Evolutionary conservation across 1,140 invertebrate species (phyloP).

Genomic region (Ptiloglossa arizonensis): DNA sequence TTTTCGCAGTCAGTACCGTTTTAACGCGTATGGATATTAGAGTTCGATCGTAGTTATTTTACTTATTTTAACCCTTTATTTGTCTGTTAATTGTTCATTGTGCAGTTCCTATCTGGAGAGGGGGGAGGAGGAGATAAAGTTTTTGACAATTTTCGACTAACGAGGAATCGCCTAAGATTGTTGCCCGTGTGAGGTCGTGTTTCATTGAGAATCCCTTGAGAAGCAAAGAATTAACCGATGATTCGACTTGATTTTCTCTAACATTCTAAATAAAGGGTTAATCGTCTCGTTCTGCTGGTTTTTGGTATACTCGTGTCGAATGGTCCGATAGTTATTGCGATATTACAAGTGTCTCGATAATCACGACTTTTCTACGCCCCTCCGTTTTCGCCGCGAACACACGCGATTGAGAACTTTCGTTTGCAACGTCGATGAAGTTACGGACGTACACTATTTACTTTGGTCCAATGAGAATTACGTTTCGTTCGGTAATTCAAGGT

Average conservation of each 20-base stretch:
- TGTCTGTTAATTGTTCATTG: background rate
- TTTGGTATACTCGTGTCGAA: constrained; percentile 15
- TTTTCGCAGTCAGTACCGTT: constrained; percentile 2
- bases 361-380: background rate
- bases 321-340: constrained; percentile 47
- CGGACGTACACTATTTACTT: constrained; percentile 19
- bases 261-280: background rate
- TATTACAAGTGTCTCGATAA: constrained; percentile 23
- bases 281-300: background rate
- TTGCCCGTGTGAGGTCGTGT: background rate
- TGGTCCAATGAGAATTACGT: constrained; percentile 30
- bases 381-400: too few species aligned
- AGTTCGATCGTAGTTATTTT: background rate
- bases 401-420: background rate
- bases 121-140: too few species aligned
- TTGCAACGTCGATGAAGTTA: background rate
- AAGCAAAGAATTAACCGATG: constrained; percentile 17
- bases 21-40: constrained; percentile 11
- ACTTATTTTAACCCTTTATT: constrained; percentile 9
- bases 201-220: background rate
- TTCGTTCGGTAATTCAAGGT: constrained; percentile 1
- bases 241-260: background rate
- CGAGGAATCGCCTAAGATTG: background rate
- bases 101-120: too few species aligned
- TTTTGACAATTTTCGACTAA: background rate